Base-by-base conservation (phyloP, 2,888 invertebrate species). In the Pteria penguin region DNA sequence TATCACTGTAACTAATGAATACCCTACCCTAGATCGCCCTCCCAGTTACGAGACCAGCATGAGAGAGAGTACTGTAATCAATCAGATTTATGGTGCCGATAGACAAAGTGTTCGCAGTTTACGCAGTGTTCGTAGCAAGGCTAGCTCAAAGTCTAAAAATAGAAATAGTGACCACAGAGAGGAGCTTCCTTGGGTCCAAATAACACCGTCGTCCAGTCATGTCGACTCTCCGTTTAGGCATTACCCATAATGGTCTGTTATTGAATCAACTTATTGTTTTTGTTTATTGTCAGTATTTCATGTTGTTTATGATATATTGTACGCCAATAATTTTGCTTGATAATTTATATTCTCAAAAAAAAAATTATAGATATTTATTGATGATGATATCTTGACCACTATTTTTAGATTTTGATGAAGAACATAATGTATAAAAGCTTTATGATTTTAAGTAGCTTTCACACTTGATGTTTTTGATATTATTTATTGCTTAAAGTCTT, bases 1-100 rank as follows among this genome's bases (percentile, higher is more conserved):
- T 22, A 71, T 66, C 29, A 60, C 45, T 18, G 65, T 52, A n/a
- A 65, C 55, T 26, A 78, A 75, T 27, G 82, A 82, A 22, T 81
- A 72, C 54, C 82, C 83, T 0, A 83, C 84, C 0, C 68, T 85
- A 45, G 88, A 88, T 66, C 81, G 82, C 32, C 89, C 88, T 4
- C 89, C 89, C 2, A 89, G 89, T 69, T 89, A 89, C 62, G 87
- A 87, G 62, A 86, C 87, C 4, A 87, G 86, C 60, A 88, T 89
- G 86, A 78, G 86, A 32, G 85, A 87, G 52, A 79, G 83, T 33
- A 81, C 83, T 0, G 72, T 82, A 2, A 83, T 82, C 1, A 83
- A 80, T 3, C 82, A 80, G 67, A 67, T 57, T 27, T 86, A 87
- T 61, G 86, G 82, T 22, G 73, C 86, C 1, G 88, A 87, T 61